Evolutionary conservation across 35 echinoderm and acorn worm species (phyloP), one percentile per base, ranked within the genome.

Genomic region (Heliocidaris tuberculata): DNA sequence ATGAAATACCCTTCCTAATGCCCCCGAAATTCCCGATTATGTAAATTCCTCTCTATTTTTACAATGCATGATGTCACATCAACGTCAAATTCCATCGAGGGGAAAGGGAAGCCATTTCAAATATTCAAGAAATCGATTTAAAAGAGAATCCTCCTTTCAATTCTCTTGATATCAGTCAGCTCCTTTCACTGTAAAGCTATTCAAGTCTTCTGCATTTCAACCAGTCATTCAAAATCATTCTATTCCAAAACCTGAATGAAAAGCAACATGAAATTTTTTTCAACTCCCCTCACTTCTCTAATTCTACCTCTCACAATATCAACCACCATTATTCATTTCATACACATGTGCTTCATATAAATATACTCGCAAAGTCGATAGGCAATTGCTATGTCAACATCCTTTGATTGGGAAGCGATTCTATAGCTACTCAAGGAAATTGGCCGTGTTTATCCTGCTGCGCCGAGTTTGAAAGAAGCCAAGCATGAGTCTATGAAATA

Each of bases 341-440:
- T 70, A 70, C 60, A 70, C 60, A 70, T 70, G 60, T 70, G 60
- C 60, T 70, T 70, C 27, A 27, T 70, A 16, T 70, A 2, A 70
- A 70, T 70, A 70, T 27, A 70, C 60, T 70, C 24, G 50, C 50
- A 70, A 70, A 70, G 2, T 70, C 60, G 60, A 70, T 70, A 70
- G 60, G 17, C 60, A 70, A 70, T 70, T 21, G 12, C 60, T 70
- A 24, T 70, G 60, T 70, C 16, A 70, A 70, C 60, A 70, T 70
- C 60, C 60, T 5, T 27, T 27, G 16, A 70, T 27, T 16, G 60
- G 60, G 60, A 21, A 70, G 60, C 15, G 60, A 70, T 70, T 70
- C 60, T 70, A 70, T 70, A 70, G 60, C 60, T 70, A 70, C 60
- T 70, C 60, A 70, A 70, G 60, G 60, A 70, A 65, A 70, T 70